Evolutionary conservation across 2,113 vertebrate genomes (phyloP).

Genomic region (Ifrita kowaldi): DNA sequence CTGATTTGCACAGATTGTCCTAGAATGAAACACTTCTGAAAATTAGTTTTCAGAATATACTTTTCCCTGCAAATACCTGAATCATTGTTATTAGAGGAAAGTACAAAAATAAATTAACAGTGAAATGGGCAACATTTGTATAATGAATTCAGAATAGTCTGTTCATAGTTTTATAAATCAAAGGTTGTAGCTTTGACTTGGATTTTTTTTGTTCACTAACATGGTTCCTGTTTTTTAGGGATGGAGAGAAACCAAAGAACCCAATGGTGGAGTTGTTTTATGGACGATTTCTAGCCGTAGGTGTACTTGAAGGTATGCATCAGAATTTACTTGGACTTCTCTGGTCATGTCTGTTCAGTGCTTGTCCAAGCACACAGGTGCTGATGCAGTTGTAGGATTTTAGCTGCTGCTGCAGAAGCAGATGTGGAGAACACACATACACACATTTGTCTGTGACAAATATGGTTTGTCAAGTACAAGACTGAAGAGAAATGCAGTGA

Average conservation of each 20-base stretch:
- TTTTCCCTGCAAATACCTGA: not conserved
- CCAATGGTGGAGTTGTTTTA: conserved; percentile 99
- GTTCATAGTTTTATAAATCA: not conserved
- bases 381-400: not conserved
- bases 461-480: not conserved
- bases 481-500: not conserved
- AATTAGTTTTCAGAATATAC: not conserved
- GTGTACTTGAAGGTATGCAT: conserved; percentile 91
- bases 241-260: conserved; percentile 97
- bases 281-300: conserved; percentile 92
- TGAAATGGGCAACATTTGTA: not conserved
- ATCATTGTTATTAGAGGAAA: not conserved
- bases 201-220: not conserved
- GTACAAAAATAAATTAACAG: not conserved
- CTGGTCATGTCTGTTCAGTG: not conserved
- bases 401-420: not conserved
- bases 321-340: not conserved
- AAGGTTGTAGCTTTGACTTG: not conserved
- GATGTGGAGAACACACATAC: accelerated
- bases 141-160: not conserved
- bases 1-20: not conserved
- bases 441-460: not conserved
- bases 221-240: conserved; percentile 66
- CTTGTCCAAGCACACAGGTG: not conserved
- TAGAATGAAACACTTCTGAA: not conserved